These are phyloP conservation scores for Morus bassanus DNA, from an alignment of 2,797 vertebrate genomes.

Conservation along the genomic window DNA sequence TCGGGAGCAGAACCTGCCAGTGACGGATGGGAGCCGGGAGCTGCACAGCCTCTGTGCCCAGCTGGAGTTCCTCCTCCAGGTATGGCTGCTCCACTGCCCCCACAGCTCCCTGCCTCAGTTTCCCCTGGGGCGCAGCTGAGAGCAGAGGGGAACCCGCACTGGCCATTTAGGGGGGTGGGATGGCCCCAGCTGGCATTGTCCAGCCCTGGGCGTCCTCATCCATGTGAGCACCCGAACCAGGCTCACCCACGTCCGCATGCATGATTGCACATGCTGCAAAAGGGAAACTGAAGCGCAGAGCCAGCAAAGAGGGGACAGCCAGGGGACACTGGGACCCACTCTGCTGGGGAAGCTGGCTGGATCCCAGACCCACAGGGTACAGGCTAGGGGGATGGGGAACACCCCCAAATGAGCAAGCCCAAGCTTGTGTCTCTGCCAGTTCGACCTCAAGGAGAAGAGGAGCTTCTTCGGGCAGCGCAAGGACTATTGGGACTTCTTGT, in stretches of 20 bases:
- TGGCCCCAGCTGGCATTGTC: not conserved
- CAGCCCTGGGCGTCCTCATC: not conserved
- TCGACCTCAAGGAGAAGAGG: conserved; percentile 76
- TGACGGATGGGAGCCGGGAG: conserved; percentile 71
- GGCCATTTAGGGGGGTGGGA: rapidly evolving
- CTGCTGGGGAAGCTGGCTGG: not conserved
- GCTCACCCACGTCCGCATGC: rapidly evolving
- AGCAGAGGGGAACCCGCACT: not conserved
- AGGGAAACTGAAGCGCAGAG: not conserved
- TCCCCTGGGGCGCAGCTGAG: not conserved
- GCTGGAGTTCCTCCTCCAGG: conserved; percentile 78
- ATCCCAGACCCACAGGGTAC: not conserved
- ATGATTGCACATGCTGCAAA: not conserved
- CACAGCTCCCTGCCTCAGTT: not conserved
- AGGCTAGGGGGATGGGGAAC: not conserved
- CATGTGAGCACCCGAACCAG: rapidly evolving
- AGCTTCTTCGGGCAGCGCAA: conserved; percentile 72
- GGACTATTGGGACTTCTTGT: conserved; percentile 78
- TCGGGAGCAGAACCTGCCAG: conserved; percentile 2
- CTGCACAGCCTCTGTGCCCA: conserved; percentile 75
- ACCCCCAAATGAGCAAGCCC: not conserved
- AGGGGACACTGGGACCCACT: rapidly evolving
- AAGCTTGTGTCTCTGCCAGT: conserved; percentile 46
- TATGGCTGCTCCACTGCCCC: not conserved
- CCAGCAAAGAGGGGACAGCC: not conserved